phyloP scores from a whole-genome alignment of 1,140 invertebrate species.

The Melanaphis sacchari region DNA sequence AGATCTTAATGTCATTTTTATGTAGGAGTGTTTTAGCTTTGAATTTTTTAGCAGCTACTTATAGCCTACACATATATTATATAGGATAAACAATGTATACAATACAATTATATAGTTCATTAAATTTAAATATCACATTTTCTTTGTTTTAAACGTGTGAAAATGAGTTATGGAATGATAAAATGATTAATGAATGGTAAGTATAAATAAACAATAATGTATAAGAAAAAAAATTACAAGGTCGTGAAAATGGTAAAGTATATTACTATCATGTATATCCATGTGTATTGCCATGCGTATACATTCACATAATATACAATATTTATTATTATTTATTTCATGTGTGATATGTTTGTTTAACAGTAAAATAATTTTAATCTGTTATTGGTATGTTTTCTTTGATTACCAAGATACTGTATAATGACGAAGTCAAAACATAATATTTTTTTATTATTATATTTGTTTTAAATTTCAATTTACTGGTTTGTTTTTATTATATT shows the following conservation, averaged over 20 bases:
- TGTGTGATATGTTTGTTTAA: slow-evolving; percentile 31
- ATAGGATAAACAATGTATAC: slow-evolving; percentile 20
- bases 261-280: background rate
- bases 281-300: background rate
- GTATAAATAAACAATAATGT: slow-evolving; percentile 8
- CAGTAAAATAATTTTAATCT: background rate
- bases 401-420: background rate
- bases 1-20: slow-evolving; percentile 3
- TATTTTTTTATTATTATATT: background rate
- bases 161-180: slow-evolving; percentile 54
- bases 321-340: slow-evolving; percentile 17
- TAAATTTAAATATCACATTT: slow-evolving; percentile 56
- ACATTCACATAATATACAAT: slow-evolving; percentile 18
- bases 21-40: slow-evolving; percentile 31
- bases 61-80: slow-evolving; percentile 22
- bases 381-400: background rate
- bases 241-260: background rate
- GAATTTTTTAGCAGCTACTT: slow-evolving; percentile 6
- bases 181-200: slow-evolving; percentile 34
- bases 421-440: background rate
- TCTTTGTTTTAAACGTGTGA: slow-evolving; percentile 53
- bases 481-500: background rate
- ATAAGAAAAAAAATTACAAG: slow-evolving; percentile 20
- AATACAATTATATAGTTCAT: slow-evolving; percentile 22
- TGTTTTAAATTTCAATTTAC: background rate